These are phyloP conservation scores for Bathynomus jamesi DNA, from an alignment of 1,140 invertebrate species.

Conservation along the genomic window DNA sequence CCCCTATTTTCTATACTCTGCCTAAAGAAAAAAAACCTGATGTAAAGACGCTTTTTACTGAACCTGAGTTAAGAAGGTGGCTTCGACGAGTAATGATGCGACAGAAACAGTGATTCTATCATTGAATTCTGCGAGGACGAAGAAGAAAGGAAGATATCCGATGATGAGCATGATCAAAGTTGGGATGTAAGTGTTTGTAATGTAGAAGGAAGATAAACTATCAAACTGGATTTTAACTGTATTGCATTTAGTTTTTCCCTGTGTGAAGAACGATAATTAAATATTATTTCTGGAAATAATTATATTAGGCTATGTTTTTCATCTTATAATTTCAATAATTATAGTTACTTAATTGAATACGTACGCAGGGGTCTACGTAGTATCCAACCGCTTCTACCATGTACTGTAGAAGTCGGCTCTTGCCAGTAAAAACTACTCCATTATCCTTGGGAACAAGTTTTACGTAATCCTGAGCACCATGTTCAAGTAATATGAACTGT, in stretches of 20 bases:
- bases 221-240: not conserved
- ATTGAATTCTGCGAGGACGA: slow-evolving; percentile 25
- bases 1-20: too few species aligned
- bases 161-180: slow-evolving; percentile 27
- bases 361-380: too few species aligned
- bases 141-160: slow-evolving; percentile 28
- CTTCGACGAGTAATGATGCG: slow-evolving; percentile 27
- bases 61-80: slow-evolving; percentile 29
- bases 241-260: too few species aligned
- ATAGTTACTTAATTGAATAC: too few species aligned
- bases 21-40: too few species aligned
- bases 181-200: slow-evolving; percentile 26
- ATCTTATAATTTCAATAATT: too few species aligned
- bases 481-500: not conserved
- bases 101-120: slow-evolving; percentile 30
- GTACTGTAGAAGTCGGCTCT: not conserved
- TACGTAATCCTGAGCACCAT: not conserved
- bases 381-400: too few species aligned
- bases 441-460: not conserved
- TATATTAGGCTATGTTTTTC: too few species aligned
- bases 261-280: too few species aligned
- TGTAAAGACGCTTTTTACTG: too few species aligned
- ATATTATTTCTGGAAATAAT: too few species aligned
- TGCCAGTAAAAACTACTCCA: not conserved
- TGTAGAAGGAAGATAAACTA: slow-evolving; percentile 14